These are phyloP conservation scores for Maccullochella peelii DNA, from an alignment of 2,113 vertebrate species.

Conservation along the genomic window DNA sequence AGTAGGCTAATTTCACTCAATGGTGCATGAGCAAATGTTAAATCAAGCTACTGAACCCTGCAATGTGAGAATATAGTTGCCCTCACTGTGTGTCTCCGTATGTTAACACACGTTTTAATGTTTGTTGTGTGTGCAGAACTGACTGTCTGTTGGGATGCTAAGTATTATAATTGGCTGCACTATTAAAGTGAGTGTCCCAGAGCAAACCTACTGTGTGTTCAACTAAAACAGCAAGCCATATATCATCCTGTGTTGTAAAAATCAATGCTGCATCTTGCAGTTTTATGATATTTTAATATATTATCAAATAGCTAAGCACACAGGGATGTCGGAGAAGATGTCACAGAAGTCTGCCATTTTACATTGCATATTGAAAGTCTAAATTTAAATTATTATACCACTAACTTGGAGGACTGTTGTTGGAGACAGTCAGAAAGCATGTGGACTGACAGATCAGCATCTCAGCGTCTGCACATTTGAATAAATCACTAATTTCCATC, in stretches of 20 bases:
- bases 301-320: conserved; percentile 44
- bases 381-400: conserved; percentile 1
- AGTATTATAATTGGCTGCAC: conserved; percentile 20
- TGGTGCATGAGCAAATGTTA: conserved; percentile 76
- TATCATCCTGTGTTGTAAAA: conserved; percentile 46
- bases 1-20: conserved; percentile 81
- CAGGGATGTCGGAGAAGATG: conserved; percentile 44
- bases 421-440: conserved; percentile 6
- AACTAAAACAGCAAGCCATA: conserved; percentile 46
- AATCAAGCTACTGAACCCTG: conserved; percentile 72
- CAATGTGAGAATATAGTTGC: conserved; percentile 69
- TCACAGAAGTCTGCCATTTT: conserved; percentile 35
- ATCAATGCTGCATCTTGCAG: conserved; percentile 59
- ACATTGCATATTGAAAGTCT: conserved; percentile 28
- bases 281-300: conserved; percentile 53
- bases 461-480: conserved; percentile 4
- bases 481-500: conserved; percentile 41
- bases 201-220: conserved; percentile 32
- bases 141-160: conserved; percentile 22
- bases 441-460: conserved; percentile 27
- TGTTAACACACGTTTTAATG: conserved; percentile 44
- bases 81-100: conserved; percentile 43
- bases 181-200: conserved; percentile 14
- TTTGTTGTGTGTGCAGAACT: conserved; percentile 43
- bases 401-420: conserved; percentile 5